A percentile compares a stretch with the other conserved stretches of the same genome.
These are phyloP conservation scores for Palythoa grandiflora DNA, from an alignment of 92 coral and sea anemone species.

Conservation along the genomic window DNA sequence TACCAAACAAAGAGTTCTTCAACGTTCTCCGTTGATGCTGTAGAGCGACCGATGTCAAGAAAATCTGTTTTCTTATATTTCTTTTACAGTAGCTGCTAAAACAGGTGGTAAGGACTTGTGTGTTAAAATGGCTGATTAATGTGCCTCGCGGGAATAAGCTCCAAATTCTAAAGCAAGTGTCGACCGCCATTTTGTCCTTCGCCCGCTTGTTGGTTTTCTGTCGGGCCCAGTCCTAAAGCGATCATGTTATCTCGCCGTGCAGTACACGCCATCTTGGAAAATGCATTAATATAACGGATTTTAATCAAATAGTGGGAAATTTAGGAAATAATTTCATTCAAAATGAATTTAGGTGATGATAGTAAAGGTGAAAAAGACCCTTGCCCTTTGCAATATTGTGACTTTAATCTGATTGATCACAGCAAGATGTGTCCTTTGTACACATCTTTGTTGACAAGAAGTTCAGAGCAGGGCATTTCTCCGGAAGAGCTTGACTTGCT, in stretches of 20 bases:
- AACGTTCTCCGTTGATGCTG: not conserved
- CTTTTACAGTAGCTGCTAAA: not conserved
- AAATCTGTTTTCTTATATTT: not conserved
- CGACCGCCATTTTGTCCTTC: not conserved
- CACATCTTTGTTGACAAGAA: constrained; percentile 80
- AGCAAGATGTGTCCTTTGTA: constrained; percentile 93
- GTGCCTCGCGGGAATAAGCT: not conserved
- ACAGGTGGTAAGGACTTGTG: not conserved
- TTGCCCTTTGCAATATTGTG: constrained; percentile 94
- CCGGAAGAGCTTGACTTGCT: constrained; percentile 92
- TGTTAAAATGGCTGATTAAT: not conserved
- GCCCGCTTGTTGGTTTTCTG: not conserved
- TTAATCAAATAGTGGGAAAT: not conserved
- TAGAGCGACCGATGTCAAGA: not conserved
- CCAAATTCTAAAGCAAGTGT: not conserved
- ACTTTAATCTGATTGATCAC: constrained; percentile 92
- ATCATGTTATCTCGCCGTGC: not conserved
- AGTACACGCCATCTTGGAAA: constrained; percentile 37
- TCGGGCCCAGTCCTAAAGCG: constrained; percentile 33
- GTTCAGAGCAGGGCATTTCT: constrained; percentile 82
- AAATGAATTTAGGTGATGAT: constrained; percentile 65
- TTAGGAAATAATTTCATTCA: not conserved
- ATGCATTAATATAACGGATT: not conserved
- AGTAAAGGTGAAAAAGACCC: constrained; percentile 92
- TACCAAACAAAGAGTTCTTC: not conserved